These are phyloP conservation scores for Pipa parva DNA, from an alignment of 2,113 vertebrate species.

Conservation along the genomic window DNA sequence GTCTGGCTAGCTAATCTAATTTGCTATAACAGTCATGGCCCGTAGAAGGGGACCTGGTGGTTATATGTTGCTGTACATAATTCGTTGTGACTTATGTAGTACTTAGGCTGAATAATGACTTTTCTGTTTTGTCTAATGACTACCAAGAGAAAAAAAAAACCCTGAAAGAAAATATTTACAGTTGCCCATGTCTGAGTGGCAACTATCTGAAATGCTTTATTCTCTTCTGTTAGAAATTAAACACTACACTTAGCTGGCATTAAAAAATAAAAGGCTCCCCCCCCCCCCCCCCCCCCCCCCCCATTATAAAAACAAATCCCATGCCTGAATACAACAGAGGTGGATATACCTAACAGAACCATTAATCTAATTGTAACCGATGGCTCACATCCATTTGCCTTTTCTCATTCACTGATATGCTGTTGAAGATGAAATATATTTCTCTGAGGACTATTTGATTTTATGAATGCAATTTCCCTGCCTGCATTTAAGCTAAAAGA, in stretches of 20 bases:
- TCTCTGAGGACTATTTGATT: conserved; percentile 13
- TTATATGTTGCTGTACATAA: conserved; percentile 48
- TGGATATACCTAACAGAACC: conserved; percentile 9
- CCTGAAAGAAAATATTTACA: conserved; percentile 10
- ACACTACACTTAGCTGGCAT: conserved; percentile 24
- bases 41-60: conserved; percentile 44
- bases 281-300: neutral
- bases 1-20: conserved; percentile 63
- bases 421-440: conserved; percentile 25
- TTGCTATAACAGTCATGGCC: conserved; percentile 59
- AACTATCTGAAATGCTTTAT: conserved; percentile 22
- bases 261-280: conserved; percentile 8
- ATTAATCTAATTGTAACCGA: conserved; percentile 31
- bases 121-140: conserved; percentile 40
- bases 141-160: conserved; percentile 34
- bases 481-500: conserved; percentile 2
- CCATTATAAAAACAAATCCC: conserved; percentile 9
- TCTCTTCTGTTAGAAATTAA: conserved; percentile 21
- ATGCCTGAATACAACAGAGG: neutral
- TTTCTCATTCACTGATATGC: neutral
- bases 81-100: conserved; percentile 52
- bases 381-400: neutral
- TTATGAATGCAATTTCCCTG: neutral
- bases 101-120: conserved; percentile 36
- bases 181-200: conserved; percentile 17